Base-by-base conservation (phyloP, 1,140 invertebrate species). In the Berghia stephanieae region DNA sequence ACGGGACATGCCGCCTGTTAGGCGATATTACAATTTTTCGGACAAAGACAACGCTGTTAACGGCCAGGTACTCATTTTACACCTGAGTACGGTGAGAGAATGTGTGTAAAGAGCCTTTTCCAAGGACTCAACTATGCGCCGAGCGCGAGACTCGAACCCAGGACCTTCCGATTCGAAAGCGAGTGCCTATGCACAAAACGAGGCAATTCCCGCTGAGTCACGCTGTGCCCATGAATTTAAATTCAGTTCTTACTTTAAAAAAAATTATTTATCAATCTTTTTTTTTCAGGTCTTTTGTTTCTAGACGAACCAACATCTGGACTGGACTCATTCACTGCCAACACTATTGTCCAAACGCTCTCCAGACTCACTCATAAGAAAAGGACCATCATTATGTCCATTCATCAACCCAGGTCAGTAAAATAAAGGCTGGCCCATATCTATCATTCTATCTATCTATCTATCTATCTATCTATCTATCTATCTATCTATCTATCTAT, bases 231-330 rank as follows among this genome's bases (percentile, higher is more conserved):
- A 34, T n/a, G 16, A 3, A 42, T 16, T 21, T 4, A 4, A 69
- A 4, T 63, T 8, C 13, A 63, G 27, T 21, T 10, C 27, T 21
- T 21, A 16, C 13, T 31, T 63, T 21, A 36, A 66, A n/a, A 31
- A 66, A 66, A 21, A 4, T 74, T 40, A 60, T 36, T 34, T 27
- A 10, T 38, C 40, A 27, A 43, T 40, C 24, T 44, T 3, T 67
- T 3, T 60, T 10, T 63, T 68, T 5, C 75, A 86, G 85, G 85
- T 75, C 79, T 88, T 24, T 24, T 88, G n/a, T 86, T 88, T 44
- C 83, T 88, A 52, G 87, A 88, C 63, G 87, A 88, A 74, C 87
- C 87, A 27, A 88, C 87, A 2, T 87, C 87, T 13, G 87, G 87
- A 44, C 78, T 88, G n/a, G 87, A 88, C 73, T 82, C 87, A 0